phyloP scores from a whole-genome alignment of 2,113 vertebrate genomes.

The Ailurus styani region DNA sequence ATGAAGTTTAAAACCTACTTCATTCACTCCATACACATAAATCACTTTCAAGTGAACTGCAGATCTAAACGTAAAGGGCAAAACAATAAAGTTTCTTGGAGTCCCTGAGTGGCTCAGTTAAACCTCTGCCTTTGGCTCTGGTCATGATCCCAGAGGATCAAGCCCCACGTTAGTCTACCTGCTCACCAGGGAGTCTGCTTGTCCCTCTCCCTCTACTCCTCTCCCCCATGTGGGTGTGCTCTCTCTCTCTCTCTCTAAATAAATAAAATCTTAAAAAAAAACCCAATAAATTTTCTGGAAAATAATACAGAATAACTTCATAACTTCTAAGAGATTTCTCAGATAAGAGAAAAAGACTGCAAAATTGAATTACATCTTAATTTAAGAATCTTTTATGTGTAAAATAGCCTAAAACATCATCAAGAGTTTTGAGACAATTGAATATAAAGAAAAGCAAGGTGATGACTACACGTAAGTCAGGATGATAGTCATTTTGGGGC shows the following conservation, averaged over 20 bases:
- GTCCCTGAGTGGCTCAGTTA: neutral
- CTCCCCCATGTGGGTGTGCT: neutral
- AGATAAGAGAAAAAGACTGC: neutral
- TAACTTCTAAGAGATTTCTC: neutral
- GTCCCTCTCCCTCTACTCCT: neutral
- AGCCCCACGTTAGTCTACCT: neutral
- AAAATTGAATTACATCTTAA: neutral
- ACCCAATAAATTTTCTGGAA: neutral
- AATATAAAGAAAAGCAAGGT: neutral
- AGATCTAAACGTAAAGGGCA: neutral
- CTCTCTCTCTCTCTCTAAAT: neutral
- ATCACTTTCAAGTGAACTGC: neutral
- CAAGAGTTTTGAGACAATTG: neutral
- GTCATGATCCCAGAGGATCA: neutral
- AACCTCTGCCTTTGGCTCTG: neutral
- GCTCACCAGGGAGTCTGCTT: neutral
- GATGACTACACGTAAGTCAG: neutral
- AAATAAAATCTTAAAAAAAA: neutral
- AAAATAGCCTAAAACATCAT: neutral
- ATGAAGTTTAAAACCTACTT: neutral
- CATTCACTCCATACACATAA: neutral
- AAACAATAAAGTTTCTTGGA: neutral
- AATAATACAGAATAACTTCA: neutral
- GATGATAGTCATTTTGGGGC: neutral
- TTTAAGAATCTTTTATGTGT: neutral